These are phyloP conservation scores for Penaeus chinensis DNA, from an alignment of 1,140 invertebrate species.

Conservation along the genomic window DNA sequence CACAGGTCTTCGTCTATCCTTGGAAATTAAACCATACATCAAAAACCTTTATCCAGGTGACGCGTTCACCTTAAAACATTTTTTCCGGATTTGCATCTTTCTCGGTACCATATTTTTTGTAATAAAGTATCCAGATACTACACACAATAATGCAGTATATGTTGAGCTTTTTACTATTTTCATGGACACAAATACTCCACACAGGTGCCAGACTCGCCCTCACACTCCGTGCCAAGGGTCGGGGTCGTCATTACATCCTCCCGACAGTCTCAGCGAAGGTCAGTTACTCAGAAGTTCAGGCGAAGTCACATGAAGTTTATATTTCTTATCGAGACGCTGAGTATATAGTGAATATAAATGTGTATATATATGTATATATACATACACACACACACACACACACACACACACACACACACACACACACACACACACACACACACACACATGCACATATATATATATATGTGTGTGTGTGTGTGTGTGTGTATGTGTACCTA, in stretches of 20 bases:
- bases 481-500: neutral
- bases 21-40: too few species aligned
- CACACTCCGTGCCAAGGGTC: conserved; percentile 67
- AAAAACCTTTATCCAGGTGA: neutral
- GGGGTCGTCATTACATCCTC: conserved; percentile 95
- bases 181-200: neutral
- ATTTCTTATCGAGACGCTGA: too few species aligned
- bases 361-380: neutral
- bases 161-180: neutral
- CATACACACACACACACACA: neutral
- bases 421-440: too few species aligned
- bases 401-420: too few species aligned
- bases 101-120: too few species aligned
- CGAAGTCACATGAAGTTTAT: neutral
- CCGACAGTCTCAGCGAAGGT: conserved; percentile 89
- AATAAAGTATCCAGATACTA: too few species aligned
- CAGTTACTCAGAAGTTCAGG: conserved; percentile 61
- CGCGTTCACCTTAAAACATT: too few species aligned
- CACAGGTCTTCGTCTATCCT: too few species aligned
- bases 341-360: neutral
- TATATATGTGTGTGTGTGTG: neutral
- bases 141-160: too few species aligned
- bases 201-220: conserved; percentile 67
- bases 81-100: too few species aligned
- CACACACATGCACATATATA: neutral